Percentiles rank a stretch among this genome's conserved stretches.
Conservation (phyloP, 2,113 vertebrate species). For the Bufo gargarizans region DNA sequence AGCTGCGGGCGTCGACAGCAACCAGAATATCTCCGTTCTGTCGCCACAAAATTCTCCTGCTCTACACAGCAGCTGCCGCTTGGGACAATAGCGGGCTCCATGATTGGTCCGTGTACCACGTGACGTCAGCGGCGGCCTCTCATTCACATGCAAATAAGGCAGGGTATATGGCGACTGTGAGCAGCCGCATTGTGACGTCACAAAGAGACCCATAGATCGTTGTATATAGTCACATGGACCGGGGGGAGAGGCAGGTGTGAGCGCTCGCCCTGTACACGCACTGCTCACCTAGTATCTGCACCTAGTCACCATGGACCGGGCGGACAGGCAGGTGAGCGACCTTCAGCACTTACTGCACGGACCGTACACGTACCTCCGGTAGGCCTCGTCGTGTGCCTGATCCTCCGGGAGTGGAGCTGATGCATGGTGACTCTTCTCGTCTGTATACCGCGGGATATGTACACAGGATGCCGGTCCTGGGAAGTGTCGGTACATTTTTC, state of each 20-base stretch:
- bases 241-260: not conserved
- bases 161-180: slow-evolving; percentile 71
- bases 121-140: slow-evolving; percentile 64
- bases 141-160: slow-evolving; percentile 80
- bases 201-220: not conserved
- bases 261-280: not conserved
- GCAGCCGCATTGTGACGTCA: slow-evolving; percentile 56
- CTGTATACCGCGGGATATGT: not conserved
- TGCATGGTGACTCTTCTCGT: not conserved
- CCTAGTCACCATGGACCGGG: slow-evolving; percentile 28
- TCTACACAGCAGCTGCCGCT: slow-evolving; percentile 61
- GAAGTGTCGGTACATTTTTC: too few relatives aligned
- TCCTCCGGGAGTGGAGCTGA: not conserved
- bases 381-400: not conserved
- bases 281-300: not conserved
- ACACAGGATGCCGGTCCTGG: too few relatives aligned
- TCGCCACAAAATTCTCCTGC: slow-evolving; percentile 60
- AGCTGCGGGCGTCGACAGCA: slow-evolving; percentile 58
- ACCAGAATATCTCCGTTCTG: slow-evolving; percentile 60
- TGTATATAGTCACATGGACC: not conserved
- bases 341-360: not conserved
- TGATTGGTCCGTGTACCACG: slow-evolving; percentile 77
- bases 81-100: slow-evolving; percentile 76
- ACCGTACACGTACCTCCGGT: not conserved
- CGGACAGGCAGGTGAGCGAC: slow-evolving; percentile 47